Evolutionary conservation across 2,113 vertebrate genomes (phyloP).

Genomic region (Eulemur rufifrons): DNA sequence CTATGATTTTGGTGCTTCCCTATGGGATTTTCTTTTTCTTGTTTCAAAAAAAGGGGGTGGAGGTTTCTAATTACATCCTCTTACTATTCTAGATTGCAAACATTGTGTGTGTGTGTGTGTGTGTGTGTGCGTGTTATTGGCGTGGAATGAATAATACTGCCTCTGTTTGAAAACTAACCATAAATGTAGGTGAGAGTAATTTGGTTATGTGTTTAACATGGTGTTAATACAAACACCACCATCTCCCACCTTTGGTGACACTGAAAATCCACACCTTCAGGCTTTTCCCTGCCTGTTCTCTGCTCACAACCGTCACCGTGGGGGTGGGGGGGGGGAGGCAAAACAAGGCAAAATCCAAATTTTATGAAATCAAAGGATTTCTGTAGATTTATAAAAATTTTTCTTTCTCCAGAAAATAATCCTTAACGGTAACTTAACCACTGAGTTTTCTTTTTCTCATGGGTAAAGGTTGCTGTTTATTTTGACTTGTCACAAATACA

Average conservation of each 20-base stretch:
- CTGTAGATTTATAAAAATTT: neutral
- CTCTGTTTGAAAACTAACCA: slow-evolving; percentile 41
- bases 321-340: too few relatives aligned
- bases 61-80: neutral
- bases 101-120: neutral
- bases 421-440: slow-evolving; percentile 63
- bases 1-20: slow-evolving; percentile 10
- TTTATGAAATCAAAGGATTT: slow-evolving; percentile 42
- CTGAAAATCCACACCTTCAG: fast-evolving
- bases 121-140: neutral
- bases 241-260: neutral
- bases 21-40: slow-evolving; percentile 14
- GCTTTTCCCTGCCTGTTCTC: neutral
- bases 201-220: neutral
- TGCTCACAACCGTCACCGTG: neutral
- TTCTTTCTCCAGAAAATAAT: slow-evolving; percentile 67
- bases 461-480: slow-evolving; percentile 86
- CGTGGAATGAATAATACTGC: neutral
- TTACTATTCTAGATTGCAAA: neutral
- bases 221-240: neutral
- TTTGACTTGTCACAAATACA: slow-evolving; percentile 87
- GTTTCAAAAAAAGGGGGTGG: neutral
- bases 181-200: slow-evolving; percentile 45
- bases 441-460: slow-evolving; percentile 79
- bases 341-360: neutral